Conservation (phyloP, 2,113 vertebrate genomes). For the Siphamia tubifer region DNA sequence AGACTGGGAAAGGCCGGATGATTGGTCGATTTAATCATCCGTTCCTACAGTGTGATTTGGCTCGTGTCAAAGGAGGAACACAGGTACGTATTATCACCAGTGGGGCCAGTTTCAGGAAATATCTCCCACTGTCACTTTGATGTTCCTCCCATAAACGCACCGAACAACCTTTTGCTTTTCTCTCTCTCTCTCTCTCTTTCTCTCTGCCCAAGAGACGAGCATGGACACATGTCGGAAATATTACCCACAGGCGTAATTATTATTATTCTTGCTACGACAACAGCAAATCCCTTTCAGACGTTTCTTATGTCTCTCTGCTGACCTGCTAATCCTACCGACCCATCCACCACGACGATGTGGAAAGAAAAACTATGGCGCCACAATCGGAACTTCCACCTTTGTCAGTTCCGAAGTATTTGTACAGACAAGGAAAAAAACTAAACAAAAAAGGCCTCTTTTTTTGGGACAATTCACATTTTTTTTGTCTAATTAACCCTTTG, state of each 20-base stretch:
- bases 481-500: too few species aligned
- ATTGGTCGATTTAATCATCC: constrained; percentile 53
- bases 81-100: constrained; percentile 8
- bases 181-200: too few species aligned
- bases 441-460: constrained; percentile 25
- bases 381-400: not conserved
- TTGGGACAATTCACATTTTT: constrained; percentile 6
- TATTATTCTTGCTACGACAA: not conserved
- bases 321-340: constrained; percentile 38
- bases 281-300: constrained; percentile 8
- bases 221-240: not conserved
- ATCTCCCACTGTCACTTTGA: not conserved
- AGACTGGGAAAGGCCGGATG: constrained; percentile 30
- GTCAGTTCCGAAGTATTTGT: too few species aligned
- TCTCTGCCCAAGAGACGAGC: not conserved
- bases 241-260: not conserved
- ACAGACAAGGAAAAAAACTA: not conserved
- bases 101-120: constrained; percentile 13
- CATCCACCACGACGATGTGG: not conserved
- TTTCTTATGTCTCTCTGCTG: constrained; percentile 12
- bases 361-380: constrained; percentile 9
- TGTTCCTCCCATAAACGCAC: constrained; percentile 25
- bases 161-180: not conserved
- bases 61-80: not conserved
- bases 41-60: constrained; percentile 24